phyloP scores from a whole-genome alignment of 2,113 vertebrate genomes.

The Brachyhypopomus gauderio region DNA sequence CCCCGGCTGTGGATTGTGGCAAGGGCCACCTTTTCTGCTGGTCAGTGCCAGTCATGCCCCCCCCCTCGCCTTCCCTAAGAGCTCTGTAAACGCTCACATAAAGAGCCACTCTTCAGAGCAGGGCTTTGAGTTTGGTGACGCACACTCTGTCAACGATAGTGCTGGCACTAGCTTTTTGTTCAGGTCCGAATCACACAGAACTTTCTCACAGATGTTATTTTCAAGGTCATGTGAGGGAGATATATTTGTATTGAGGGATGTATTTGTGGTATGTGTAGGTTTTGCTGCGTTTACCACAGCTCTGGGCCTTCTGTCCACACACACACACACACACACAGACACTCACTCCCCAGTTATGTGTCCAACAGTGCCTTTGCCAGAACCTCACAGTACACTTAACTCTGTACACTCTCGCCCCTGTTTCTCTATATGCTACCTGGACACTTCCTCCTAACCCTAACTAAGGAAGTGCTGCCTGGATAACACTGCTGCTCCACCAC shows the following conservation, averaged over 20 bases:
- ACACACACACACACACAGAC: conserved; percentile 19
- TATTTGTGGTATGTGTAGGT: conserved; percentile 14
- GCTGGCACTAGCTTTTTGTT: too few relatives aligned
- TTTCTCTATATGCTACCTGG: neutral
- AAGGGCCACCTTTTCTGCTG: conserved; percentile 98
- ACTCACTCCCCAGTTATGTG: conserved; percentile 12
- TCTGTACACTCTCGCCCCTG: conserved; percentile 5
- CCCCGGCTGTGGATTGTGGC: conserved; percentile 96
- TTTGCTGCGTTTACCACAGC: conserved; percentile 30
- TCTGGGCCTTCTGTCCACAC: conserved; percentile 47
- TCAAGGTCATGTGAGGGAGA: neutral
- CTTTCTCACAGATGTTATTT: too few relatives aligned
- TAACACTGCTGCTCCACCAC: too few relatives aligned
- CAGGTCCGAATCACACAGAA: too few relatives aligned
- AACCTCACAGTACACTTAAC: conserved; percentile 36
- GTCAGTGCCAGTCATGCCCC: conserved; percentile 73
- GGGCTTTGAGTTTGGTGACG: neutral
- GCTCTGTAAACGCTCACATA: too few relatives aligned
- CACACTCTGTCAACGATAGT: too few relatives aligned
- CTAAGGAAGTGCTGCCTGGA: neutral
- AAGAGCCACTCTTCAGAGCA: neutral
- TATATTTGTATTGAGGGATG: too few relatives aligned
- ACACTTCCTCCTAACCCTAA: neutral
- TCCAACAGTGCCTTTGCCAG: conserved; percentile 36
- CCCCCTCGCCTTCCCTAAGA: neutral